phyloP scores from a whole-genome alignment of 2,797 vertebrate species.

The Australoheros facetus region DNA sequence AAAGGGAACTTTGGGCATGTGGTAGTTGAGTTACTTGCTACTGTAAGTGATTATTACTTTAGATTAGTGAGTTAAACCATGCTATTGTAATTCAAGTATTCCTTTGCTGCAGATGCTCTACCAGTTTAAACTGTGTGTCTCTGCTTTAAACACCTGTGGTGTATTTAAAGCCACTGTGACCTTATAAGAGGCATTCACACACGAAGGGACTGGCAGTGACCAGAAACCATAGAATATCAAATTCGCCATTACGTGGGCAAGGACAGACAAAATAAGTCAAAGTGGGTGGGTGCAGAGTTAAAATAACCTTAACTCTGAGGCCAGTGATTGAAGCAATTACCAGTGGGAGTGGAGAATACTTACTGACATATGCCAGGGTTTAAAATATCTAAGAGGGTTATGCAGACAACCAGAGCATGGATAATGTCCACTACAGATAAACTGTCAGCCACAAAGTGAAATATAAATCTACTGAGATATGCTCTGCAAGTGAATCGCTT shows the following conservation, averaged over 20 bases:
- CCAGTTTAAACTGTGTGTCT: too few species aligned
- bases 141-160: background rate
- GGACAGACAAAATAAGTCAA: background rate
- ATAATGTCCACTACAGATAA: background rate
- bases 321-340: background rate
- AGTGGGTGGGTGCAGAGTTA: background rate
- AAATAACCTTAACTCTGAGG: background rate
- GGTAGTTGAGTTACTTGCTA: too few species aligned
- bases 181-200: background rate
- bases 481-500: background rate
- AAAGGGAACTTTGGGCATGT: too few species aligned
- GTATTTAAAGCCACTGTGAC: background rate
- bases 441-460: background rate
- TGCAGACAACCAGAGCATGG: background rate
- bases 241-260: background rate
- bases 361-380: background rate
- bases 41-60: too few species aligned
- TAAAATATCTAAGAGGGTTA: constrained; percentile 3
- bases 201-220: background rate
- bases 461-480: too few species aligned
- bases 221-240: background rate
- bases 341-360: background rate
- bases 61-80: too few species aligned
- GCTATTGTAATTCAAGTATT: too few species aligned
- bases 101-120: too few species aligned